Evolutionary conservation across 2,888 invertebrate genomes (phyloP).

Genomic region (Cephus nigrinus): DNA sequence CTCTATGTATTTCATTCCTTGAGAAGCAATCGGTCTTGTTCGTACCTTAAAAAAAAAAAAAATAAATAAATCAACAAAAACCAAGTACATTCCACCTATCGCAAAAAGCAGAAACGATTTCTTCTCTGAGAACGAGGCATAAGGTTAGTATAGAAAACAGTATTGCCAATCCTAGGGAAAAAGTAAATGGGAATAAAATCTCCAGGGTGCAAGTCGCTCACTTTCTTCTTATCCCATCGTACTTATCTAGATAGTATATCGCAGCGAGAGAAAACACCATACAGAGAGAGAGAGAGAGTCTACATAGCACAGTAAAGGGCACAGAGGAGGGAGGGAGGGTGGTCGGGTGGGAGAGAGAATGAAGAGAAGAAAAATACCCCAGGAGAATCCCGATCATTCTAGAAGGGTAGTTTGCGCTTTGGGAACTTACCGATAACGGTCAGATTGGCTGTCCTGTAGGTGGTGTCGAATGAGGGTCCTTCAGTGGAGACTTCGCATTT

Average conservation of each 20-base stretch:
- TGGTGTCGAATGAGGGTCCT: slow-evolving; percentile 50
- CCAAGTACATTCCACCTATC: background rate
- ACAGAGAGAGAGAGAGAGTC: background rate
- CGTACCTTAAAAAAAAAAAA: background rate
- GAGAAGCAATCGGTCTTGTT: background rate
- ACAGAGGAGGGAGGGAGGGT: background rate
- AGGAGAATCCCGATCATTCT: background rate
- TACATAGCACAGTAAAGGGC: background rate
- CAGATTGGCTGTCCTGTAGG: slow-evolving; percentile 44
- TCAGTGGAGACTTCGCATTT: slow-evolving; percentile 58
- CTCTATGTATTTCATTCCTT: background rate
- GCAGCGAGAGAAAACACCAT: background rate
- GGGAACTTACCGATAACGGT: slow-evolving; percentile 52
- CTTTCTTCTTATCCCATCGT: background rate
- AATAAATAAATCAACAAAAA: background rate
- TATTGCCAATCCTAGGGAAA: background rate
- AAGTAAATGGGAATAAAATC: background rate
- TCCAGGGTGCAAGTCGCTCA: background rate
- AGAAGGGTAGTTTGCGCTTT: background rate
- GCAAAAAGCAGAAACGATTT: background rate
- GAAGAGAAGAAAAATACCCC: background rate
- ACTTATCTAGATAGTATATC: background rate
- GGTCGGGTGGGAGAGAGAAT: background rate
- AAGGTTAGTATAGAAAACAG: background rate
- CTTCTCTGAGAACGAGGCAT: background rate